phyloP scores from a whole-genome alignment of 2,113 vertebrate genomes.

The Tragelaphus scriptus region DNA sequence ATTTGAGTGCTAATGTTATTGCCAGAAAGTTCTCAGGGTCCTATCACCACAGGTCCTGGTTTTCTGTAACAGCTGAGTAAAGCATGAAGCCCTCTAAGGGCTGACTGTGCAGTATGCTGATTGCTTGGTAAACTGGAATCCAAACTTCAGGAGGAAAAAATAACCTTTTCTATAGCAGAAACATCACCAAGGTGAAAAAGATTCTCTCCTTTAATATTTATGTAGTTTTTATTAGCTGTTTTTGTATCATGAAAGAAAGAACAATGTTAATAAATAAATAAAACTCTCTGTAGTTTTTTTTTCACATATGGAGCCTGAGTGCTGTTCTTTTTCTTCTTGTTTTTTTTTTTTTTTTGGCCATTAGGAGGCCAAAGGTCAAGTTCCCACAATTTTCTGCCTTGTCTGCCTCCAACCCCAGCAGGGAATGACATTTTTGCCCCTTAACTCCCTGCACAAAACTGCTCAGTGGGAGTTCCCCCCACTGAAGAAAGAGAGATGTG shows the following conservation, averaged over 20 bases:
- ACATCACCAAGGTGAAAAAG: not conserved
- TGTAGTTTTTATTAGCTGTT: not conserved
- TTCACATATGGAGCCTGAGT: not conserved
- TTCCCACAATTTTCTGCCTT: slow-evolving; percentile 28
- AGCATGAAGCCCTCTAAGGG: not conserved
- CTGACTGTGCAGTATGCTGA: not conserved
- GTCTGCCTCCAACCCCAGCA: not conserved
- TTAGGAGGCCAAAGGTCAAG: not conserved
- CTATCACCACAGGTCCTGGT: not conserved
- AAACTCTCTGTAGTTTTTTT: not conserved
- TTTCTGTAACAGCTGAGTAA: not conserved
- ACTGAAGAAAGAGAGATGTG: not conserved
- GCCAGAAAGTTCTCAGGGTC: not conserved
- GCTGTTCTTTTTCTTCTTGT: not conserved
- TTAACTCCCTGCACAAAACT: not conserved
- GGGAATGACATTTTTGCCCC: not conserved
- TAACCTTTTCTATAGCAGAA: not conserved
- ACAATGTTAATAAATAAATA: not conserved
- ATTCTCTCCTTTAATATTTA: not conserved
- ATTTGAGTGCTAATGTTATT: not conserved
- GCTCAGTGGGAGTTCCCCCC: not conserved
- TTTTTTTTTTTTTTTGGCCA: not conserved
- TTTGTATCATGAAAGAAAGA: not conserved
- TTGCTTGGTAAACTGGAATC: not conserved
- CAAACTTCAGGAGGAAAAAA: not conserved